Percentiles rank a stretch among this genome's conserved stretches.
phyloP scores from a whole-genome alignment of 2,113 vertebrate genomes.

The Halichoerus grypus region DNA sequence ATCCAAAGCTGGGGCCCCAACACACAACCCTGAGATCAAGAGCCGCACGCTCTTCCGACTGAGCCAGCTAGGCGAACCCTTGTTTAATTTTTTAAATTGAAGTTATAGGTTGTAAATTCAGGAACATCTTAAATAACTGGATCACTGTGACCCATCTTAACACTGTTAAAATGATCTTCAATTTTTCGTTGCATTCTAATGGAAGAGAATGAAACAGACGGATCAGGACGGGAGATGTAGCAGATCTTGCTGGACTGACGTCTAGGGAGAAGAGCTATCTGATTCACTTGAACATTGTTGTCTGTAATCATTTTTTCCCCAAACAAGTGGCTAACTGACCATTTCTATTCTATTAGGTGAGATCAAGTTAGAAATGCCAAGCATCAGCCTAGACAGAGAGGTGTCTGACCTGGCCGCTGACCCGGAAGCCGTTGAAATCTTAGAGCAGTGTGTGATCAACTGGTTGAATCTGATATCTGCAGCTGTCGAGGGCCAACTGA shows the following conservation, averaged over 20 bases:
- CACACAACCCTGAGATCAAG: not conserved
- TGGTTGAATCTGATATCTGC: slow-evolving; percentile 93
- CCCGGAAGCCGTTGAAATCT: slow-evolving; percentile 84
- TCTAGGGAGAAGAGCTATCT: not conserved
- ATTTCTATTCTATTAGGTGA: slow-evolving; percentile 83
- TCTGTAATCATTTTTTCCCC: not conserved
- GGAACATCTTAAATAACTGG: not conserved
- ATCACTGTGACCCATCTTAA: not conserved
- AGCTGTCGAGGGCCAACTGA: slow-evolving; percentile 89
- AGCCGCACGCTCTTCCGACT: accelerated
- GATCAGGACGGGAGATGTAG: accelerated
- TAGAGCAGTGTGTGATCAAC: slow-evolving; percentile 91
- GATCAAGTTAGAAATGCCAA: slow-evolving; percentile 91
- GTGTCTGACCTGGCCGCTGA: slow-evolving; percentile 83
- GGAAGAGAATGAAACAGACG: not conserved
- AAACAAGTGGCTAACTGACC: not conserved
- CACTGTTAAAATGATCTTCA: not conserved
- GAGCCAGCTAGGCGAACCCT: not conserved
- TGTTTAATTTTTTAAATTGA: not conserved
- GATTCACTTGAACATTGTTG: accelerated
- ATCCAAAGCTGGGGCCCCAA: not conserved
- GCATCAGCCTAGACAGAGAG: slow-evolving; percentile 88
- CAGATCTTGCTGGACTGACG: accelerated
- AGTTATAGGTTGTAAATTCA: not conserved
- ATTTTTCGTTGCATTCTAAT: not conserved